These are phyloP conservation scores for Carterocephalus palaemon DNA, from an alignment of 2,888 invertebrate species.

Conservation along the genomic window DNA sequence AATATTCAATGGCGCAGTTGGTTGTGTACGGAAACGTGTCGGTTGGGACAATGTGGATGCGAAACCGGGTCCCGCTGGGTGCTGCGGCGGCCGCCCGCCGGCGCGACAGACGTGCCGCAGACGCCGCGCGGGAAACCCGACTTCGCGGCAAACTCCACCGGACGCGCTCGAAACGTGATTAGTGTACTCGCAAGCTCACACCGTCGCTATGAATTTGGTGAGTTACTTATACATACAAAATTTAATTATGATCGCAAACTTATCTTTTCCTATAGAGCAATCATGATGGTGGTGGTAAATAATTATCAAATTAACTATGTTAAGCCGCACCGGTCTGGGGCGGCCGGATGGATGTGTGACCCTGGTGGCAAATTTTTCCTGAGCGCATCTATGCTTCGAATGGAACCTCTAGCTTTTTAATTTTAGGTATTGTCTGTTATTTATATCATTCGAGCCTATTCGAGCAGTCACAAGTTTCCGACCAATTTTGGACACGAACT, in stretches of 20 bases:
- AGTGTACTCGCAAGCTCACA: conserved; percentile 23
- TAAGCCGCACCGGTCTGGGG: too few relatives aligned
- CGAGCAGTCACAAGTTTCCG: too few relatives aligned
- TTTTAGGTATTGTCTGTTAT: too few relatives aligned
- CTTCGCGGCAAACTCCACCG: conserved; percentile 32
- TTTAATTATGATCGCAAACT: conserved; percentile 20
- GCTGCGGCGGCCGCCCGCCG: conserved; percentile 30
- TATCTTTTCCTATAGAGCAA: too few relatives aligned
- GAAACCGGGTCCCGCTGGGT: conserved; percentile 30
- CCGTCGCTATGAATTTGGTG: conserved; percentile 37
- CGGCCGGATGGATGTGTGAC: too few relatives aligned
- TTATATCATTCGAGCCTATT: too few relatives aligned
- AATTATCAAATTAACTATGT: too few relatives aligned
- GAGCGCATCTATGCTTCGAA: too few relatives aligned
- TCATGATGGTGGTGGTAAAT: too few relatives aligned
- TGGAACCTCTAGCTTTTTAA: too few relatives aligned
- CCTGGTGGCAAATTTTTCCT: too few relatives aligned
- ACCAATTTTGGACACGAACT: too few relatives aligned
- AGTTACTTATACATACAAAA: conserved; percentile 26
- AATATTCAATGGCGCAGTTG: conserved; percentile 1
- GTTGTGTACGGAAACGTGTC: conserved; percentile 9
- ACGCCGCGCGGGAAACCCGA: conserved; percentile 58
- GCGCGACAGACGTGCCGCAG: conserved; percentile 54
- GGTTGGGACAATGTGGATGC: conserved; percentile 26
- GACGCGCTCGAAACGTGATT: conserved; percentile 14